phyloP scores from a whole-genome alignment of 2,888 invertebrate genomes.

The Phorcus lineatus region DNA sequence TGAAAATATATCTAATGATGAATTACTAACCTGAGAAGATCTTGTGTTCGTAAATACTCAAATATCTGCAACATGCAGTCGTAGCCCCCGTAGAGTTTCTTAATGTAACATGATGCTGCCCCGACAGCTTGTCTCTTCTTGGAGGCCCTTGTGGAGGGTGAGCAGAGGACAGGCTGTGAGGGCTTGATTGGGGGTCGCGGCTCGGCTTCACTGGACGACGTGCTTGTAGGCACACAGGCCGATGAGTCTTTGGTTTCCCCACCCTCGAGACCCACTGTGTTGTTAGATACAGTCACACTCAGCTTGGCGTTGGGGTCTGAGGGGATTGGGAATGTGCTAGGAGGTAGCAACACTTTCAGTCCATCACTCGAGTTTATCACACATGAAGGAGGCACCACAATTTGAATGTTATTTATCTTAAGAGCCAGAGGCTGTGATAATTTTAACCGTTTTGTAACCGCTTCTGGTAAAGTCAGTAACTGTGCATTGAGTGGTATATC shows the following conservation, averaged over 20 bases:
- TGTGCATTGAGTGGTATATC: conserved; percentile 53
- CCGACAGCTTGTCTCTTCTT: conserved; percentile 19
- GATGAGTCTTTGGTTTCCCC: background rate
- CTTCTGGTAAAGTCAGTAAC: conserved; percentile 65
- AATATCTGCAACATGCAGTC: conserved; percentile 67
- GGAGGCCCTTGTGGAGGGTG: background rate
- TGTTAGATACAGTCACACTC: conserved; percentile 50
- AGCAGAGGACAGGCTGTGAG: background rate
- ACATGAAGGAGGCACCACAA: conserved; percentile 67
- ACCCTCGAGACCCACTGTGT: conserved; percentile 26
- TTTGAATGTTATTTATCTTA: conserved; percentile 64
- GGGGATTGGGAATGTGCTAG: conserved; percentile 61
- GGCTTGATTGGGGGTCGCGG: background rate
- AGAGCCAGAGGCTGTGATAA: conserved; percentile 62
- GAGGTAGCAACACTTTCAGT: conserved; percentile 68
- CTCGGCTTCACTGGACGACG: background rate
- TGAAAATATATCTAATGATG: background rate
- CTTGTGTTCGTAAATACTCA: conserved; percentile 54
- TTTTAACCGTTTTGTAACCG: conserved; percentile 60
- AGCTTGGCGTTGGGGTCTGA: conserved; percentile 47
- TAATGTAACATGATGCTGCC: conserved; percentile 49
- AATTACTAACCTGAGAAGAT: conserved; percentile 59
- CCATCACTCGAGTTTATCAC: conserved; percentile 61
- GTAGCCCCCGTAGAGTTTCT: conserved; percentile 63
- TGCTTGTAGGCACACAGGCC: background rate